Base-by-base conservation (phyloP, 2,888 invertebrate genomes). In the Nomada hirtipes region DNA sequence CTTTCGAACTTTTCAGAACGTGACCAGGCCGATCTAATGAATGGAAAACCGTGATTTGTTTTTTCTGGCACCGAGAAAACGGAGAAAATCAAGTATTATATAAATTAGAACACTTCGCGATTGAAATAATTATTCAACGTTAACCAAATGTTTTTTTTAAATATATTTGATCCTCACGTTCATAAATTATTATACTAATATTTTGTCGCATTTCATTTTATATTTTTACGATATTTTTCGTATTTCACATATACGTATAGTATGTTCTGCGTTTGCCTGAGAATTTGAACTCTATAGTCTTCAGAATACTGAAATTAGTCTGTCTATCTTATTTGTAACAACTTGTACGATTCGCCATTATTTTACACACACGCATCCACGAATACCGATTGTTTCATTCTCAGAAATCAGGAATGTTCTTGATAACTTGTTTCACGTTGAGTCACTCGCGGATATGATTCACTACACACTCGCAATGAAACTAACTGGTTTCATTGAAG, bases 1-100 rank as follows among this genome's bases (percentile, higher is more conserved):
- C 72, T 72, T 72, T 72, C 72, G 55, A 72, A 72, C n/a, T 68
- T 75, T 68, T 42, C 50, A 75, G 69, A 75, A 75, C 68, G 68
- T 68, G 74, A 60, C 74, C 42, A 18, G 13, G 36, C 9, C 23
- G 1, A 2, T 9, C 52, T 60, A 26, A 61, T 20, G 44, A 60
- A 29, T 26, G 36, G 60, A 60, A 69, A 50, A 26, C 50, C 29
- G 20, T 13, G 26, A 26, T 64, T 29, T 61, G 18, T n/a, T 53
- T 63, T 11, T 9, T 18, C n/a, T 10, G 15, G 11, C 44, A 2
- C 15, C 18, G 4, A 61, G 18, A 18, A 18, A 26, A 69, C 26
- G 44, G 36, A 23, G 4, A 42, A 53, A 42, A 23, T 18, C 23
- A n/a, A 20, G 44, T 20, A 20, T 13, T 29, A 13, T 20, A 10